Evolutionary conservation across 2,113 vertebrate genomes (phyloP), one percentile per base, ranked within the genome.

Genomic region (Terrapene triunguis): DNA sequence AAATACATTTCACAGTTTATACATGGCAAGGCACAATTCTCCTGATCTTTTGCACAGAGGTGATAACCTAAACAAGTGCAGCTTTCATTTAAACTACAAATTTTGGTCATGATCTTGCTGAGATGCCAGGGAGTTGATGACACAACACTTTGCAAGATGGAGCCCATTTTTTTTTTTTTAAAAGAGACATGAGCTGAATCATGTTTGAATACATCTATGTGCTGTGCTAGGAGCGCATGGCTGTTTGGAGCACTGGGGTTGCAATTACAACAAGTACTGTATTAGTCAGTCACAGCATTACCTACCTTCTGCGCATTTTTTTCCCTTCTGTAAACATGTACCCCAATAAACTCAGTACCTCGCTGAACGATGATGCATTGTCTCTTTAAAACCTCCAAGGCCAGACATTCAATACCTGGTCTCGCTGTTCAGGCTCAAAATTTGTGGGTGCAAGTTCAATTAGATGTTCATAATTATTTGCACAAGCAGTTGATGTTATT

Each of bases 141-240:
- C 42, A 44, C 42, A 44, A 13, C 42, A 47, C 25, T 44, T 78
- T 25, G n/a, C n/a, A 72, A 72, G 21, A 78, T 74, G 48, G 78
- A 5, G 4, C 1, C 10, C 1, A 1, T 38, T 69, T 9, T n/a
- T 65, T 62, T 62, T 62, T 62, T 65, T 54, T 22, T 54, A 22
- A 13, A 32, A 32, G 13, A 62, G 27, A n/a, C n/a, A 69, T 16
- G 14, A n/a, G 19, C 3, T 38, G 35, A 38, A 42, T 87, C 93
- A 74, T 55, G 44, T 87, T 91, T 80, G 80, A 91, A 51, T 59
- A 92, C 88, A 54, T 90, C 72, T 74, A 96, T 91, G 55, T 38
- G 50, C 44, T 91, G 19, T 35, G 14, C 47, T 91, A 42, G 82
- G 91, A 38, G 47, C 19, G 14, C 10, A 13, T 69, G 76, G 85